Percentiles rank a stretch among this genome's conserved stretches.
phyloP scores from a whole-genome alignment of 2,888 invertebrate genomes.

The Maniola hyperantus region DNA sequence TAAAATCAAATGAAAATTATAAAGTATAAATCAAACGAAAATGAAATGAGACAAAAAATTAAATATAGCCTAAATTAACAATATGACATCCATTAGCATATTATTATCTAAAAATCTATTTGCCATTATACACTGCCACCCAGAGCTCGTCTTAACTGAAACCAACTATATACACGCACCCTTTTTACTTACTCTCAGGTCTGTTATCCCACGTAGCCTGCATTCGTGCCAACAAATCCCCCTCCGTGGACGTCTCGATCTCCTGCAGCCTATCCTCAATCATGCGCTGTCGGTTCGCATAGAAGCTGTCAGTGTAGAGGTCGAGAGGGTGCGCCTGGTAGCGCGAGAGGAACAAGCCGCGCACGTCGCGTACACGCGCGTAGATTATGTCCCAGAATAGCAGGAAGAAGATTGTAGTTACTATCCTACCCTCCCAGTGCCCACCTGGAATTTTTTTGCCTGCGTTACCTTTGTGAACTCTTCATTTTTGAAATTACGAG shows the following conservation, averaged over 20 bases:
- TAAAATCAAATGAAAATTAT: too few relatives aligned
- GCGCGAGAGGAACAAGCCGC: constrained; percentile 85
- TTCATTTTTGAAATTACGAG: too few relatives aligned
- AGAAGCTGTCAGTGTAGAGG: constrained; percentile 86
- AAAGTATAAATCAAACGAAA: too few relatives aligned
- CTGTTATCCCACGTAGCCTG: constrained; percentile 70
- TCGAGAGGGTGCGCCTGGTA: constrained; percentile 89
- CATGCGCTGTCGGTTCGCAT: constrained; percentile 80
- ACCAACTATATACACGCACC: too few relatives aligned
- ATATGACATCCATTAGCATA: too few relatives aligned
- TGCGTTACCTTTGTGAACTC: too few relatives aligned
- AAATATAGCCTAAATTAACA: too few relatives aligned
- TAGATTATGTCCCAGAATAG: constrained; percentile 91
- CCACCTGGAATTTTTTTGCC: constrained; percentile 83
- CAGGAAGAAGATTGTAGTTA: constrained; percentile 84
- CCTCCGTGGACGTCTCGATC: constrained; percentile 56
- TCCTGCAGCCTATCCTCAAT: constrained; percentile 81
- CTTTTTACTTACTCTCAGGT: constrained; percentile 61
- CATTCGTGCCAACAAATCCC: constrained; percentile 71
- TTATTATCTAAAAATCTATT: too few relatives aligned
- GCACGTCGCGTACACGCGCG: constrained; percentile 67
- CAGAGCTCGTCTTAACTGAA: too few relatives aligned
- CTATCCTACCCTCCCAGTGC: constrained; percentile 88
- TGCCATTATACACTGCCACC: too few relatives aligned
- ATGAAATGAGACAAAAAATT: too few relatives aligned